Evolutionary conservation across 2,113 vertebrate genomes (phyloP).

Genomic region (Tupaia tana): DNA sequence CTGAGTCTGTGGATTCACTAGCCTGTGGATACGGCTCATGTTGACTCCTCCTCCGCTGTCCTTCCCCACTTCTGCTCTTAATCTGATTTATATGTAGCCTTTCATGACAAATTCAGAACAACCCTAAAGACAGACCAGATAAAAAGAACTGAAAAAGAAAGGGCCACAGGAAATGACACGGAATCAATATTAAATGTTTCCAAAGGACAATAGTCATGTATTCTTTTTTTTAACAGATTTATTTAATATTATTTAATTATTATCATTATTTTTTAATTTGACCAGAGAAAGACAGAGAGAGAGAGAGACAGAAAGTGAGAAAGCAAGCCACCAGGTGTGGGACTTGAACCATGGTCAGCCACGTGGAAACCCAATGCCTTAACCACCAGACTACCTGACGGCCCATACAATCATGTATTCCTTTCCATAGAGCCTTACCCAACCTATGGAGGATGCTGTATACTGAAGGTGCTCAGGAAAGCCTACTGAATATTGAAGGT

Average conservation of each 20-base stretch:
- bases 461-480: background rate
- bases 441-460: background rate
- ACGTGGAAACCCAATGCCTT: too few relatives aligned
- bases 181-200: background rate
- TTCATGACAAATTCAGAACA: background rate
- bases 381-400: too few relatives aligned
- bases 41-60: background rate
- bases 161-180: background rate
- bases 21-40: background rate
- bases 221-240: background rate
- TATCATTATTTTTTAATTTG: too few relatives aligned
- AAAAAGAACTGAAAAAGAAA: background rate
- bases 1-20: background rate
- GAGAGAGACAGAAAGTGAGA: too few relatives aligned
- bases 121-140: background rate
- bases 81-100: background rate
- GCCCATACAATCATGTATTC: background rate
- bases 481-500: background rate
- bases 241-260: too few relatives aligned
- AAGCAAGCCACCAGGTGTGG: too few relatives aligned
- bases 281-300: too few relatives aligned
- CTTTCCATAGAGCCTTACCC: background rate
- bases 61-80: background rate
- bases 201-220: fast-evolving
- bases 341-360: too few relatives aligned